Conservation (phyloP, 2,888 invertebrate species). For the Tachystola acroxantha region DNA sequence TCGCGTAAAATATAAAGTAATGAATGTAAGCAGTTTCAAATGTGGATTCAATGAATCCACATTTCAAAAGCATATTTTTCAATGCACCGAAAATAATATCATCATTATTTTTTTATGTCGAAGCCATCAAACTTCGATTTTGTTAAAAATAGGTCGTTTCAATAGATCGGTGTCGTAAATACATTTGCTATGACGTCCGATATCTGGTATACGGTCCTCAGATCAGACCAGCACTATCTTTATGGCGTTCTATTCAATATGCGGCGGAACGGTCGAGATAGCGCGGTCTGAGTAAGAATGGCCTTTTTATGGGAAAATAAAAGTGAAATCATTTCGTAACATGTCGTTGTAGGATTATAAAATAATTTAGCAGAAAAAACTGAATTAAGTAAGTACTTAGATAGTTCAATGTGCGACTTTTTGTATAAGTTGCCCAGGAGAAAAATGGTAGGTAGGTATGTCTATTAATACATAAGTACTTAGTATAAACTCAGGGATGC, state of each 20-base stretch:
- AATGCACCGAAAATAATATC: no score
- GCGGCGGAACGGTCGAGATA: slow-evolving; percentile 25
- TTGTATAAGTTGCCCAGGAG: no score
- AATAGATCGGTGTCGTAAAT: slow-evolving; percentile 10
- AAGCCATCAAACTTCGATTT: slow-evolving; percentile 1
- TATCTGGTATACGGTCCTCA: slow-evolving; percentile 29
- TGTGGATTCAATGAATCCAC: background rate
- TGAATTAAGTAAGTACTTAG: background rate
- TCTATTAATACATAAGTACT: no score
- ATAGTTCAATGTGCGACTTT: no score
- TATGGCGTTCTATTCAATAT: slow-evolving; percentile 31
- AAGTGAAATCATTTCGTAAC: slow-evolving; percentile 16
- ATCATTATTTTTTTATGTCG: background rate
- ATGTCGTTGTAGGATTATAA: no score
- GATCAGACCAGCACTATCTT: slow-evolving; percentile 28
- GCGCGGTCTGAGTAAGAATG: slow-evolving; percentile 14
- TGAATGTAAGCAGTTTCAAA: no score
- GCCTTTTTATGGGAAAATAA: slow-evolving; percentile 22
- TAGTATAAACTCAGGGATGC: no score
- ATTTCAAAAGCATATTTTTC: background rate
- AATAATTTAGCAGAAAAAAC: background rate
- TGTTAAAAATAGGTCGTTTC: slow-evolving; percentile 5
- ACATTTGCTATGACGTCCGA: slow-evolving; percentile 19
- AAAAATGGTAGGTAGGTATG: no score
- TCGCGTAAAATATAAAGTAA: background rate